Base-by-base conservation (phyloP, 2,888 invertebrate genomes). In the Dendrolimus pini region DNA sequence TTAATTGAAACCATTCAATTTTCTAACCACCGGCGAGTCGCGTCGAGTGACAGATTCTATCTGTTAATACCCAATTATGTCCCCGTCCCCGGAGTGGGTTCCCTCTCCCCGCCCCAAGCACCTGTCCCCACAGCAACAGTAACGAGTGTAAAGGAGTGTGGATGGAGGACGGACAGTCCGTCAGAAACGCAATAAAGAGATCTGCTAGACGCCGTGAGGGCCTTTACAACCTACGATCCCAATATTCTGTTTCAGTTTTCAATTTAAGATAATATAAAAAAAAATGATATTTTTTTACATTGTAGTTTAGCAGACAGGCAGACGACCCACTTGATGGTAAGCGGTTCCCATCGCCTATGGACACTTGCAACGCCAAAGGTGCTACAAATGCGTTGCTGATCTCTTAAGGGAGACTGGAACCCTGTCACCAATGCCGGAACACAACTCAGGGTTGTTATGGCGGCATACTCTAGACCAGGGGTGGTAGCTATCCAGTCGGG, bases 1-100 rank as follows among this genome's bases (percentile, higher is more conserved):
- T 82, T 83, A 83, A 85, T 84, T 83, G 82, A 83, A 83, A 74
- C 74, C 75, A 76, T 78, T 79, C 76, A 77, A 80, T 78, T 80
- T 71, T 72, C 83, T 82, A 83, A 80, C 84, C 81, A 74, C 80
- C 30, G 30, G 30, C 30, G 67, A 74, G 64, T 67, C 67, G 64
- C 61, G 68, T 66, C 66, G 73, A 70, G 72, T 81, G 82, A 80
- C 81, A 77, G 77, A 68, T 74, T 75, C 72, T 81, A 78, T 83
- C 83, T 79, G 83, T 79, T 84, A 83, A 84, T 84, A 79, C 78
- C 80, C 84, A 84, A 84, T 84, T 84, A 84, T 76, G 64, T 62
- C 63, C 68, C 63, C 62, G 53, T 42, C 55, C 55, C 55, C 54
- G 14, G 2, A 41, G 12, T 8, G 2, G 6, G 54, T 41, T 41